Conservation (phyloP, 2,888 invertebrate genomes). For the Thyatira batis region DNA sequence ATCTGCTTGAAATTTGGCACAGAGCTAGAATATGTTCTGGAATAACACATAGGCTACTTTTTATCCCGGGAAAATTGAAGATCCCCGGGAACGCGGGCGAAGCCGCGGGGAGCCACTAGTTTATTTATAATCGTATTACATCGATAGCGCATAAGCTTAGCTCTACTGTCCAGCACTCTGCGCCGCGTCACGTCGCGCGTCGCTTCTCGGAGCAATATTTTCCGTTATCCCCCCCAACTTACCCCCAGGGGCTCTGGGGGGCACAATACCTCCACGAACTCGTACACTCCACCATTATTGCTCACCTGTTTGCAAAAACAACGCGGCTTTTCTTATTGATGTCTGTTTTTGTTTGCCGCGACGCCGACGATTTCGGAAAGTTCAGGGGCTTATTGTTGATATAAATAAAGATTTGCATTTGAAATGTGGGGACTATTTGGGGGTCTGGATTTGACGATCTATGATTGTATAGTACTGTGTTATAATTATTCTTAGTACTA, state of each 20-base stretch:
- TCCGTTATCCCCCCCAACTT: slow-evolving; percentile 18
- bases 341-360: slow-evolving; percentile 5
- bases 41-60: no score
- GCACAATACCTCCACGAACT: slow-evolving; percentile 12
- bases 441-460: no score
- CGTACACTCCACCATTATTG: slow-evolving; percentile 43
- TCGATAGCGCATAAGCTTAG: background rate
- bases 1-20: no score
- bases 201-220: slow-evolving; percentile 44
- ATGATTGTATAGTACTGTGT: no score
- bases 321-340: slow-evolving; percentile 18
- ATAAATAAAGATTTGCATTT: background rate
- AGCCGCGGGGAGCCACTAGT: no score
- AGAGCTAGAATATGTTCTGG: no score
- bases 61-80: background rate
- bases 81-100: no score
- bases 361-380: background rate
- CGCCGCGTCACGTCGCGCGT: slow-evolving; percentile 55
- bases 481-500: no score
- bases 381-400: background rate
- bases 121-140: background rate
- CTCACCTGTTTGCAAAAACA: slow-evolving; percentile 51
- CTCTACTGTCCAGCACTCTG: slow-evolving; percentile 41
- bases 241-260: background rate
- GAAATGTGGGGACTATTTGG: no score